Base-by-base conservation (phyloP, 2,888 invertebrate genomes). In the Petrolisthes cinctipes region DNA sequence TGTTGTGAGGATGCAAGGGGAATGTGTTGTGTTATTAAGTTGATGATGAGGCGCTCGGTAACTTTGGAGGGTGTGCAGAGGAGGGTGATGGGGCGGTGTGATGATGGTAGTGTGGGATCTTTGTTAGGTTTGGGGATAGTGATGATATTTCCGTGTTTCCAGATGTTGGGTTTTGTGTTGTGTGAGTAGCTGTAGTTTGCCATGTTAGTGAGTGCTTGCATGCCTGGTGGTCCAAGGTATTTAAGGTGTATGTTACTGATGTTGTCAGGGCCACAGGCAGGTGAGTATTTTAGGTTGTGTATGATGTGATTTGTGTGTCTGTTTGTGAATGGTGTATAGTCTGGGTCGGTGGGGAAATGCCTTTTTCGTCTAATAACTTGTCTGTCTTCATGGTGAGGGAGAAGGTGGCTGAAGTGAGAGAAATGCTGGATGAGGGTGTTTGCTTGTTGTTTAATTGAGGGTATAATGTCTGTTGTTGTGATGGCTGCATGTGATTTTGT, bases 1-100 rank as follows among this genome's bases (percentile, higher is more conserved):
- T 92, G 92, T 91, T 92, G 92, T n/a, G 92, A 71, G 17, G 88
- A 4, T 84, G 66, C 81, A 75, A 90, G 61, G 9, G 86, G 75
- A 78, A 91, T 78, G 54, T 90, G 82, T 61, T 57, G 86, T 68
- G 68, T 86, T 54, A 53, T 56, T 20, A 54, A 54, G 5, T 37
- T 5, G n/a, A 86, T 56, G 4, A 86, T 51, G 17, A 81, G 82
- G 37, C 82, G 51, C 87, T 92, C 92, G 6, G 91, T 80, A 4
- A 92, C 17, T 89, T 92, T 92, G 56, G 91, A 86, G n/a, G 91
- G 23, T 56, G 83, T 86, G 37, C 88, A 82, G 5, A 92, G 90
- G 1, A 92, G 91, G 20, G 91, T 91, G 20, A 92, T 92, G 2
- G 92, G 92, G 68, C 92, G 80, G 82, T 92, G 92, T 73, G 88